Evolutionary conservation across 2,113 vertebrate species (phyloP).

Genomic region (Gracilinanus agilis): DNA sequence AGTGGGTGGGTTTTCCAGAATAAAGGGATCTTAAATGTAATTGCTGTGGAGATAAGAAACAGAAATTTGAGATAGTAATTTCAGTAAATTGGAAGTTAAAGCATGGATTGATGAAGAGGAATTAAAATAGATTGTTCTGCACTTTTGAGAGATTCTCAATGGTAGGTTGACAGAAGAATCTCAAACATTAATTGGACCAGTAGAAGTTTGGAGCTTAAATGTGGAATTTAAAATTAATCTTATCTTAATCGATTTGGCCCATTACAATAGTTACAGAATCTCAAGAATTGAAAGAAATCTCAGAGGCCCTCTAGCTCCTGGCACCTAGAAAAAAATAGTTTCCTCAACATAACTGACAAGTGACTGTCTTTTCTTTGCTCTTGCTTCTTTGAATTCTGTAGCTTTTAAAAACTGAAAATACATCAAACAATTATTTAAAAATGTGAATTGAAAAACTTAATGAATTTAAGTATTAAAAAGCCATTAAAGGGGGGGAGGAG

Average conservation of each 20-base stretch:
- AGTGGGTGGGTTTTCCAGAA: not conserved
- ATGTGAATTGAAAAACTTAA: not conserved
- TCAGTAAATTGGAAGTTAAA: not conserved
- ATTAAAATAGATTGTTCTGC: not conserved
- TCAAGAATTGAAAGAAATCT: not conserved
- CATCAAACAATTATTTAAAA: not conserved
- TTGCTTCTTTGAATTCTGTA: not conserved
- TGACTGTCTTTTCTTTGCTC: not conserved
- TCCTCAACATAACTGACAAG: not conserved
- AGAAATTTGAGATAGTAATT: not conserved
- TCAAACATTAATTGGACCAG: not conserved
- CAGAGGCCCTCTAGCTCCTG: not conserved
- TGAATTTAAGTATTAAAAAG: not conserved
- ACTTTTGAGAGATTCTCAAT: not conserved
- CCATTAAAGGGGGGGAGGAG: too few species aligned
- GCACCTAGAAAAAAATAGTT: not conserved
- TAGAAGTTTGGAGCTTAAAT: not conserved
- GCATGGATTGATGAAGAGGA: not conserved
- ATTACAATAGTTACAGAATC: not conserved
- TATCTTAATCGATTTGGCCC: not conserved
- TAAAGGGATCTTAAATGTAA: not conserved
- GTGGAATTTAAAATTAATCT: not conserved
- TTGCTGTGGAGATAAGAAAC: not conserved
- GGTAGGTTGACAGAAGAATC: too few species aligned
- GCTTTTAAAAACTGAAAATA: not conserved